Percentiles rank a stretch among this genome's conserved stretches.
phyloP scores from a whole-genome alignment of 2,113 vertebrate genomes.

The Zapornia atra region DNA sequence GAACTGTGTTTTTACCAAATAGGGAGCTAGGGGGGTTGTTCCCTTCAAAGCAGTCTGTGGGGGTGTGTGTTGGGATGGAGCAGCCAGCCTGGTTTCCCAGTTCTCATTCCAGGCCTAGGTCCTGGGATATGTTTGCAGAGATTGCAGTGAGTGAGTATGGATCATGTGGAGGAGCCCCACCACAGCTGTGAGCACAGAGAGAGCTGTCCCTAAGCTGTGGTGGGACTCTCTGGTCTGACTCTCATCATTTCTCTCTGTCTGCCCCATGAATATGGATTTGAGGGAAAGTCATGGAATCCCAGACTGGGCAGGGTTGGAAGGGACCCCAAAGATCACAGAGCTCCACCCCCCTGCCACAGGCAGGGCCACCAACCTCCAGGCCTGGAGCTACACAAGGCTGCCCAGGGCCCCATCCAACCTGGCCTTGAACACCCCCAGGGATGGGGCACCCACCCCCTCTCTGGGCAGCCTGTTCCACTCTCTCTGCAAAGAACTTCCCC shows the following conservation, averaged over 20 bases:
- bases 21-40: not conserved
- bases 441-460: no score
- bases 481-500: no score
- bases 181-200: not conserved
- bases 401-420: no score
- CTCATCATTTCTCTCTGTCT: not conserved
- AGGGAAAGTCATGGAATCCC: not conserved
- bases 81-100: not conserved
- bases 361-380: no score
- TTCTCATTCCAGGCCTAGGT: not conserved
- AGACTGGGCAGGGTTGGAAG: no score
- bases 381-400: no score
- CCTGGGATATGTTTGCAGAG: not conserved
- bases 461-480: no score
- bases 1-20: slow-evolving; percentile 46
- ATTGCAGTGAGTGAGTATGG: not conserved
- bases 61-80: not conserved
- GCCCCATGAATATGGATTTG: accelerated
- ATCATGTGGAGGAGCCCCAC: not conserved
- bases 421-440: no score
- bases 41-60: not conserved
- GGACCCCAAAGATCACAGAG: no score
- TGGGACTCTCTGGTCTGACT: no score
- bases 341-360: no score
- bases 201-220: not conserved